Conservation (phyloP, 2,888 invertebrate species). For the Pammene fasciana region DNA sequence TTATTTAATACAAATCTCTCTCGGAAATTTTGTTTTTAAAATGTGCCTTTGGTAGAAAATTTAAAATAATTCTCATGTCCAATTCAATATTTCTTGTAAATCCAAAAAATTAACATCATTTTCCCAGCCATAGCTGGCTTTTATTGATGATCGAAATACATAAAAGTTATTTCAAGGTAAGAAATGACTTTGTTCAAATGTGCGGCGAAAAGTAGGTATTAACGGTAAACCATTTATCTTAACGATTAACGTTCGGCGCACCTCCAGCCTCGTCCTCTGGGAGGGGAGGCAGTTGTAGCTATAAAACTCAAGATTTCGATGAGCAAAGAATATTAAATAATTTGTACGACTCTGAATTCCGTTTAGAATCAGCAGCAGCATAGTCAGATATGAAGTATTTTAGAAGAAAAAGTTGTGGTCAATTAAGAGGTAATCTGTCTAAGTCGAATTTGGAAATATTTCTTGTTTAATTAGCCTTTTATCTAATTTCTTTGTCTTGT, state of each 20-base stretch:
- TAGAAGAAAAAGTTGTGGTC: background rate
- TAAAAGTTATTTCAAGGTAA: conserved; percentile 32
- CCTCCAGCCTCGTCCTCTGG: conserved; percentile 24
- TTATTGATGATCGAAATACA: conserved; percentile 28
- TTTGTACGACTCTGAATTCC: conserved; percentile 16
- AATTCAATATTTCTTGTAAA: no score
- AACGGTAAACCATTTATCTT: conserved; percentile 39
- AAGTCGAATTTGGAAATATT: background rate
- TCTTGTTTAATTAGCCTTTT: conserved; percentile 12
- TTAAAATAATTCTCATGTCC: no score
- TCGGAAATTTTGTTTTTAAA: no score
- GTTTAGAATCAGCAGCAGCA: no score
- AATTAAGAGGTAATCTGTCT: conserved; percentile 1
- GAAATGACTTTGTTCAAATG: conserved; percentile 32
- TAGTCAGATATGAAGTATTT: background rate
- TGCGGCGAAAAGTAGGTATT: conserved; percentile 32
- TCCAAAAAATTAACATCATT: no score
- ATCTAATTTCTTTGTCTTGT: background rate
- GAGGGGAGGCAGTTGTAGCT: conserved; percentile 33
- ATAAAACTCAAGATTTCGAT: conserved; percentile 33
- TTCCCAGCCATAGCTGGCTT: conserved; percentile 5
- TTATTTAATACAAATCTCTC: no score
- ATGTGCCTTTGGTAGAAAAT: no score
- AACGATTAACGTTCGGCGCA: conserved; percentile 35
- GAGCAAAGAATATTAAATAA: conserved; percentile 40